A percentile compares a stretch with the other conserved stretches of the same genome.
phyloP scores from a whole-genome alignment of 2,113 vertebrate species.

The Cyprinodon variegatus region DNA sequence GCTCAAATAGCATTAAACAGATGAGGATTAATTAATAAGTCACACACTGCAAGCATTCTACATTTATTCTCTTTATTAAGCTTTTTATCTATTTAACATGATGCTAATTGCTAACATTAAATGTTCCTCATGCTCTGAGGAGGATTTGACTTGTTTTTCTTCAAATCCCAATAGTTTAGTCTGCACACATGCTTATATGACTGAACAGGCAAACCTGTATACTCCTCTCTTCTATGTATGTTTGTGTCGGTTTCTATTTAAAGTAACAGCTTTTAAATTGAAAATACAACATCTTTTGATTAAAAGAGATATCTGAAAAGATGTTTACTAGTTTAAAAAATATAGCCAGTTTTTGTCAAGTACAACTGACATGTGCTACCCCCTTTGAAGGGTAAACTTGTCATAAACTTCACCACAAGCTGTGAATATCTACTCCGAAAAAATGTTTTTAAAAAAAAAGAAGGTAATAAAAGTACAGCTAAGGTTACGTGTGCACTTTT shows the following conservation, averaged over 20 bases:
- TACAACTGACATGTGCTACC: neutral
- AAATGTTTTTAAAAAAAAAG: neutral
- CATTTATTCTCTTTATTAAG: neutral
- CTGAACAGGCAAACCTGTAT: neutral
- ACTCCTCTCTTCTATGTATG: neutral
- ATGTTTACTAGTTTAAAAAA: neutral
- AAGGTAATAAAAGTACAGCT: no score
- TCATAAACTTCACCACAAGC: neutral
- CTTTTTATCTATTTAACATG: neutral
- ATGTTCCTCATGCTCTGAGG: slow-evolving; percentile 5
- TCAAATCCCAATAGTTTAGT: slow-evolving; percentile 24
- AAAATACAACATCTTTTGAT: no score
- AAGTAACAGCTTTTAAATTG: no score
- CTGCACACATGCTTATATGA: slow-evolving; percentile 17
- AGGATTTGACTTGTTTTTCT: slow-evolving; percentile 22
- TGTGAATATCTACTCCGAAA: neutral
- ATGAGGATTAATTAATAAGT: no score
- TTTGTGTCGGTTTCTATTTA: neutral
- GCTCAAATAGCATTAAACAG: no score
- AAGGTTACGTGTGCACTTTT: neutral
- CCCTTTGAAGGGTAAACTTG: neutral
- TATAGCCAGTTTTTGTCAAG: neutral
- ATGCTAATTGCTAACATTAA: neutral
- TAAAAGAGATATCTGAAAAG: neutral
- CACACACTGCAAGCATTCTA: neutral